These are phyloP conservation scores for Nomada goodeniana DNA, from an alignment of 2,888 invertebrate genomes.

Conservation along the genomic window DNA sequence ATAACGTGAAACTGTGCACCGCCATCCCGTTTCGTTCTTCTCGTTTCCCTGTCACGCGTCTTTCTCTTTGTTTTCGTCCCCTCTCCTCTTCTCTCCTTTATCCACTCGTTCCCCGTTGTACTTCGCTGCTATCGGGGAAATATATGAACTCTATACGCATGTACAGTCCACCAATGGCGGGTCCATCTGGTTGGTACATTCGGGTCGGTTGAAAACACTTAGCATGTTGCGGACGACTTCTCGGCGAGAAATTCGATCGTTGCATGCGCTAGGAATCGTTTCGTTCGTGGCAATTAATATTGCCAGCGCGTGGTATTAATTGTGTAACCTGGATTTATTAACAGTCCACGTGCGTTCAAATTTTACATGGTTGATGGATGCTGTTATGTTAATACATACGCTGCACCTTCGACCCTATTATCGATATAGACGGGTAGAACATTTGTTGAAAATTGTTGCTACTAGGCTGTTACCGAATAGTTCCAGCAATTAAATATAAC, in stretches of 20 bases:
- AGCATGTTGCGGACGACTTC: conserved; percentile 63
- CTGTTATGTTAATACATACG: too few relatives aligned
- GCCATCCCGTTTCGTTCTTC: conserved; percentile 11
- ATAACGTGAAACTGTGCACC: conserved; percentile 56
- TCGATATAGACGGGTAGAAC: too few relatives aligned
- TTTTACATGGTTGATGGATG: too few relatives aligned
- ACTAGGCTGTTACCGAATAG: too few relatives aligned
- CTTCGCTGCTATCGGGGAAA: conserved; percentile 51
- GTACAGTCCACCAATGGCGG: conserved; percentile 53
- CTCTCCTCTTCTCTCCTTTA: conserved; percentile 1
- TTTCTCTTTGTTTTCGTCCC: neutral
- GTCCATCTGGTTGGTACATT: conserved; percentile 69
- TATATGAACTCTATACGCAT: conserved; percentile 71
- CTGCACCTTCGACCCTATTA: too few relatives aligned
- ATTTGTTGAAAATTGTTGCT: too few relatives aligned
- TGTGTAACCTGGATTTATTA: too few relatives aligned
- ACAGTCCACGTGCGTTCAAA: too few relatives aligned
- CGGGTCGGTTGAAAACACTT: conserved; percentile 65
- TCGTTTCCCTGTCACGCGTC: neutral
- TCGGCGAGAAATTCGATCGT: neutral
- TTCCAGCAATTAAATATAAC: too few relatives aligned
- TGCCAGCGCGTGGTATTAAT: conserved; percentile 9
- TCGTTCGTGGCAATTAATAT: conserved; percentile 35
- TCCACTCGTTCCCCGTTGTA: conserved; percentile 17
- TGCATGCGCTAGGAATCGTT: neutral